Evolutionary conservation across 2,797 vertebrate species (phyloP), one percentile per base, ranked within the genome.

Genomic region (Pseudocheirus occidentalis): DNA sequence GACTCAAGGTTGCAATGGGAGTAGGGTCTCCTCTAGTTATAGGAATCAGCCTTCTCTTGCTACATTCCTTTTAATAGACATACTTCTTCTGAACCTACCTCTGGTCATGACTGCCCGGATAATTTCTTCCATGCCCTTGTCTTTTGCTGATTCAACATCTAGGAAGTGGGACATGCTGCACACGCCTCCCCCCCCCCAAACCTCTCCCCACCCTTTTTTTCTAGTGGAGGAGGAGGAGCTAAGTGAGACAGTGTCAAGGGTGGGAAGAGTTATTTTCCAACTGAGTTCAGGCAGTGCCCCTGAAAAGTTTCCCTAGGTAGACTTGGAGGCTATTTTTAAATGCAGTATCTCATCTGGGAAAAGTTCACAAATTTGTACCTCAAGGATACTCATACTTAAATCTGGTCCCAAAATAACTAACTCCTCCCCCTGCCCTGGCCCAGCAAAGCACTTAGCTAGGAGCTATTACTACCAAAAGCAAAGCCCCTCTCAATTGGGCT

Each of bases 301-400:
- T 87, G 57, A 90, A 92, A 94, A 59, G 93, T 50, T 92, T 93
- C n/a, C 91, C 94, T 96, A 94, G 95, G 90, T 87, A 97, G 94
- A 59, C 62, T 40, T 90, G 40, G 73, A 81, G 66, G 34, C 2
- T 97, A 96, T 95, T 96, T 96, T 95, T 91, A 89, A 50, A 14
- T 55, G 29, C n/a, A 59, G 11, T 0, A 46, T 53, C 40, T 95
- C 95, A 96, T 95, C 95, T 96, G 94, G 95, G 56, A 96, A 24
- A 95, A n/a, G 91, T 92, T 24, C 94, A 95, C 95, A 96, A 91
- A 46, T 89, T 97, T 96, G 62, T 93, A 92, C 59, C 53, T 40
- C 54, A 87, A 46, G 73, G 73, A 87, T 87, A 87, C 24, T 87
- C 40, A 87, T 21, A 28, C 73, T 50, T 87, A 87, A 87, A 46